phyloP scores from a whole-genome alignment of 2,113 vertebrate species.

The Eurypyga helias region DNA sequence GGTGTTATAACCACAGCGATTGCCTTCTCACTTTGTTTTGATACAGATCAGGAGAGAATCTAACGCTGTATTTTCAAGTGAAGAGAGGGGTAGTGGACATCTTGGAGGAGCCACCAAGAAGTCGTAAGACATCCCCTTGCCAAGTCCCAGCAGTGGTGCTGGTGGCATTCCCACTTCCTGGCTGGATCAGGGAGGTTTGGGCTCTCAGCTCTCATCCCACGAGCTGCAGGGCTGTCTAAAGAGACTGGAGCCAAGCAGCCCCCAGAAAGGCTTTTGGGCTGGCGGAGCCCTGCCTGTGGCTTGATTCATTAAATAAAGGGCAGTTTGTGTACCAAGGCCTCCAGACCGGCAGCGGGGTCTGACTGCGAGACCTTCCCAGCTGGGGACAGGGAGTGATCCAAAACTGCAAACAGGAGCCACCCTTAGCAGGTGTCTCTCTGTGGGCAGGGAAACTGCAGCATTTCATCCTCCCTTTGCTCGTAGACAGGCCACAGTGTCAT shows the following conservation, averaged over 20 bases:
- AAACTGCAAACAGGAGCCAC: neutral
- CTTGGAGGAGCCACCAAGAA: neutral
- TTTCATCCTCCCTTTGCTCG: neutral
- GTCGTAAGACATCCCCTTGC: neutral
- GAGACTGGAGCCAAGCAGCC: neutral
- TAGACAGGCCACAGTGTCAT: neutral
- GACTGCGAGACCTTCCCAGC: neutral
- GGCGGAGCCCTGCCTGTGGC: neutral
- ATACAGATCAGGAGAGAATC: neutral
- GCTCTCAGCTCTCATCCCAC: neutral
- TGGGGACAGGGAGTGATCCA: neutral
- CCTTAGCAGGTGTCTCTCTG: accelerated
- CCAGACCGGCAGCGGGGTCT: neutral
- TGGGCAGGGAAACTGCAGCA: neutral
- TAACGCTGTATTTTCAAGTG: neutral
- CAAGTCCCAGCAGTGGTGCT: neutral
- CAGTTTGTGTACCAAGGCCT: neutral
- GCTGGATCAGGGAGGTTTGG: neutral
- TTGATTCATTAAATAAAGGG: neutral
- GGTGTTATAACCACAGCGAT: accelerated
- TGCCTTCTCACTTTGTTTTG: neutral
- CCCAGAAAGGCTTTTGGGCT: neutral
- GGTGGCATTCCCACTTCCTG: neutral
- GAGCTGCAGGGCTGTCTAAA: neutral
- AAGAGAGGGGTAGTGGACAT: neutral